Conservation (phyloP, 2,797 vertebrate species). For the Schizopygopsis pylzovi region DNA sequence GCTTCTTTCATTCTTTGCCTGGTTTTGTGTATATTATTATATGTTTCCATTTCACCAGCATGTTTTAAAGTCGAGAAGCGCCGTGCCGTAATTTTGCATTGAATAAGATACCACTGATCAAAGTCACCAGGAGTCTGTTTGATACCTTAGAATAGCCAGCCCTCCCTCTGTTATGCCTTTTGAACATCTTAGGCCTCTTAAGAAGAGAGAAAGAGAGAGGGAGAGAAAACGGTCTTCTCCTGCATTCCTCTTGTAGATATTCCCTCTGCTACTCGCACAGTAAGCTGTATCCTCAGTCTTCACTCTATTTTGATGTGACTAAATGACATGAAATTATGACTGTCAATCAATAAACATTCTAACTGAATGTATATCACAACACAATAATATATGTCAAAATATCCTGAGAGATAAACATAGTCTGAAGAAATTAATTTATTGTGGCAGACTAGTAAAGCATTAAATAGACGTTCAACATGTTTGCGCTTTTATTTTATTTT, state of each 20-base stretch:
- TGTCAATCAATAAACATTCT: neutral
- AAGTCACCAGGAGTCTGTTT: constrained; percentile 80
- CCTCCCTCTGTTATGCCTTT: constrained; percentile 76
- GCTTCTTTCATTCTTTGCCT: constrained; percentile 75
- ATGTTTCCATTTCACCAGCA: constrained; percentile 73
- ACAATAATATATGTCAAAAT: neutral
- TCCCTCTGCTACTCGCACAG: constrained; percentile 59
- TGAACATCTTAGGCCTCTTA: constrained; percentile 78
- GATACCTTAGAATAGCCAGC: constrained; percentile 76
- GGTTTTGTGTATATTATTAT: constrained; percentile 78
- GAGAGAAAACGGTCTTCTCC: constrained; percentile 61
- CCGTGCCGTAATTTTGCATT: constrained; percentile 70
- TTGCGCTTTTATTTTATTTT: neutral
- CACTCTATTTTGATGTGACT: neutral
- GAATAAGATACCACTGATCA: constrained; percentile 81
- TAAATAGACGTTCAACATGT: neutral
- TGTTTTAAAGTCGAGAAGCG: constrained; percentile 71
- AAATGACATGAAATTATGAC: neutral
- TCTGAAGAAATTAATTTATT: too few relatives aligned
- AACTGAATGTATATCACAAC: neutral
- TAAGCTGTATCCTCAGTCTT: constrained; percentile 43
- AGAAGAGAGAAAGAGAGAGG: constrained; percentile 59
- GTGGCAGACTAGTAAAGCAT: neutral
- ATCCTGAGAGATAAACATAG: neutral
- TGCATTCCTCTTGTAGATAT: constrained; percentile 76